Evolutionary conservation across 1,140 invertebrate genomes (phyloP).

Genomic region (Bacillus rossius): DNA sequence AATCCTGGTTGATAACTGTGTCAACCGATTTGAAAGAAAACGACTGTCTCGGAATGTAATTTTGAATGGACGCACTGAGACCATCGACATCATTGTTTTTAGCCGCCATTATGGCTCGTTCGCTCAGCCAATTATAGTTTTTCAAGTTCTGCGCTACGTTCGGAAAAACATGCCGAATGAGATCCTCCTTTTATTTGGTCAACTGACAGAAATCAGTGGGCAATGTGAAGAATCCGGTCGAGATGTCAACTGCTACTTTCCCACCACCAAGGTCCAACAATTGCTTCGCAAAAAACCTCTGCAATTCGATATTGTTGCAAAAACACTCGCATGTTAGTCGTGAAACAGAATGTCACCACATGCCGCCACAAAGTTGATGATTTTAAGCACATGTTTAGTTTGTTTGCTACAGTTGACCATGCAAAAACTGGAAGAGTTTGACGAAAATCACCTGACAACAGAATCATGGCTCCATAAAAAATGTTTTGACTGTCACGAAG

Average conservation of each 20-base stretch:
- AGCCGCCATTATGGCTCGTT: slow-evolving; percentile 10
- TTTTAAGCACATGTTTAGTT: slow-evolving; percentile 37
- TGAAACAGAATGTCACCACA: slow-evolving; percentile 20
- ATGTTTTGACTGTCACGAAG: slow-evolving; percentile 25
- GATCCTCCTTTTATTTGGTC: slow-evolving; percentile 29
- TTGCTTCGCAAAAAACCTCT: slow-evolving; percentile 23
- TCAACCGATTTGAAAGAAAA: slow-evolving; percentile 20
- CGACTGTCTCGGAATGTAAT: background rate
- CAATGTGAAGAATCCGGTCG: slow-evolving; percentile 15
- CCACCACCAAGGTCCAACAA: slow-evolving; percentile 25
- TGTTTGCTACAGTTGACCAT: slow-evolving; percentile 27
- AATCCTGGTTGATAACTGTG: slow-evolving; percentile 27
- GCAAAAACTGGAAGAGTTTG: slow-evolving; percentile 42
- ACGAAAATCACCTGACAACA: slow-evolving; percentile 41
- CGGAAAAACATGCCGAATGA: slow-evolving; percentile 26
- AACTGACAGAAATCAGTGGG: slow-evolving; percentile 23
- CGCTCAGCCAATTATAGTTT: slow-evolving; percentile 13
- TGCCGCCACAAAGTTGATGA: slow-evolving; percentile 29
- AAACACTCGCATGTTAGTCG: slow-evolving; percentile 24
- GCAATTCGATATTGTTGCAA: slow-evolving; percentile 17
- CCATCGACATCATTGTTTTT: slow-evolving; percentile 25
- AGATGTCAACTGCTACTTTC: slow-evolving; percentile 7
- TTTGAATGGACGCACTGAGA: slow-evolving; percentile 15
- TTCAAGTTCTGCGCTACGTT: slow-evolving; percentile 24
- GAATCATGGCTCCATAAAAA: slow-evolving; percentile 30